Evolutionary conservation across 1,140 invertebrate genomes (phyloP), one percentile per base, ranked within the genome.

Genomic region (Drosophila pseudoobscura): DNA sequence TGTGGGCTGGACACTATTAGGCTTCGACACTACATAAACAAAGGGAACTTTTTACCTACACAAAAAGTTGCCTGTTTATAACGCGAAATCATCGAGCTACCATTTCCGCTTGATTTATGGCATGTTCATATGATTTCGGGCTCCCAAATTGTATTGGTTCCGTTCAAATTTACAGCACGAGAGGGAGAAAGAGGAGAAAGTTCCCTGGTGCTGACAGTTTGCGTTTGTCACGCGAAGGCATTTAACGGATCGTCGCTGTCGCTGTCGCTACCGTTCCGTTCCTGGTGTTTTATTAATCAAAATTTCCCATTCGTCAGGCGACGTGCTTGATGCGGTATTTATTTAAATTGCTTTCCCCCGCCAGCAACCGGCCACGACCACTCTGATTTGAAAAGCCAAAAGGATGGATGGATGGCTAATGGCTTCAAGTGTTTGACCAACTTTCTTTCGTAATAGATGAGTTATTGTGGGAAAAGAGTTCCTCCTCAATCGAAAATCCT

Each of bases 31-130:
- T 61, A 71, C 56, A 82, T 59, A 88, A 82, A 78, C 79, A 87
- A 75, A 73, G 41, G 66, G 53, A 70, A 77, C 43, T 59, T 73
- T 70, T 52, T 47, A 69, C 56, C 39, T 62, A 58, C 41, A 70
- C 44, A 71, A 59, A 51, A 71, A 70, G 65, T 57, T 64, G 9
- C 35, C 78, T 87, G 84, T 87, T 87, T 87, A 78, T 88, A 87
- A 88, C 83, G 84, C 83, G 72, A 87, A 88, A 87, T 87, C 83
- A 87, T 87, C 83, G 83, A 88, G 70, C 78, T 75, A 88, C 76
- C 71, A 59, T 82, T 78, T 58, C 63, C 44, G 78, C 77, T 83
- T 87, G 83, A 88, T 87, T 87, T 87, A 87, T 87, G 66, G 78
- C 74, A 71, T 77, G 55, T 68, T 74, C 53, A 54, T 63, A 78